Evolutionary conservation across 2,888 invertebrate species (phyloP), one percentile per base, ranked within the genome.

Genomic region (Rhamnusium bicolor): DNA sequence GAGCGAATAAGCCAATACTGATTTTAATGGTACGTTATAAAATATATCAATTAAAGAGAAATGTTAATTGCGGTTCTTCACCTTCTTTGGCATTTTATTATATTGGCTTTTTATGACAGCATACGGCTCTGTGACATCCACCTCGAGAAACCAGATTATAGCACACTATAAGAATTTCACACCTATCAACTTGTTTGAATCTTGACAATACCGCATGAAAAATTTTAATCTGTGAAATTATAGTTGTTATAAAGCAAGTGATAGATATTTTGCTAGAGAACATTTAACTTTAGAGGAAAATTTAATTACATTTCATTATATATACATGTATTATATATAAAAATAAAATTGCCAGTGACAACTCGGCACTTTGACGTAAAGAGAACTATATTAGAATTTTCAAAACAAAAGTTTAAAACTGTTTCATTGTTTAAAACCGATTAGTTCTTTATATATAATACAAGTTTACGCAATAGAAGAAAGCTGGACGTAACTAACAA

Each of bases 1-100:
- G 14, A 19, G 19, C 27, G 19, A n/a, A 18, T 16, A n/a, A 61
- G 49, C 60, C 69, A 62, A 61, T 69, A 71, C 63, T 54, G 75
- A 68, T 58, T 74, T 73, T 69, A 72, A 71, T 74, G 69, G 62
- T 63, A 61, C 49, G 74, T 51, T 70, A 65, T 76, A 76, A 74
- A 76, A 74, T 68, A 72, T 72, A 76, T 69, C 71, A 74, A 76
- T 76, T 74, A 69, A 60, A 67, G 69, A 72, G 63, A 76, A 76
- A 74, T 74, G 54, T 74, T 71, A 74, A 70, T 74, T 68, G 69
- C 66, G 69, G 73, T 72, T 74, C 74, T 72, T 70, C 70, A 72
- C 63, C 74, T 70, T 60, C 60, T 68, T 56, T 51, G 71, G 53
- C 67, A 72, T 76, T 76, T 76, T 76, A 76, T 66, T 72, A 72